A percentile compares a stretch with the other conserved stretches of the same genome.
These are phyloP conservation scores for Australoheros facetus DNA, from an alignment of 2,797 vertebrate genomes.

Conservation along the genomic window DNA sequence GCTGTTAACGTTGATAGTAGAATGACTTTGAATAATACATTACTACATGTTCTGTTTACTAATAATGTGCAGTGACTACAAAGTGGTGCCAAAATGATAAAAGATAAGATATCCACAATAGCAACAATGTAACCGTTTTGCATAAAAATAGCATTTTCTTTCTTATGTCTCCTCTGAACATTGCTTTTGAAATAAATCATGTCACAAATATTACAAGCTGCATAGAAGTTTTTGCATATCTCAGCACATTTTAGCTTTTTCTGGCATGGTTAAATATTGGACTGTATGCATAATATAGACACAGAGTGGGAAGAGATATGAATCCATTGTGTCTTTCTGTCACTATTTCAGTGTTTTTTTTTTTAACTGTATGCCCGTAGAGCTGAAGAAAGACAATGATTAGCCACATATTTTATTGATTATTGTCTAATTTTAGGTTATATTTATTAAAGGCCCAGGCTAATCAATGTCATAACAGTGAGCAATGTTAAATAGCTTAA, in stretches of 20 bases:
- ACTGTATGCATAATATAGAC: constrained; percentile 43
- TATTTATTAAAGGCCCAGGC: neutral
- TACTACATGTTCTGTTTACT: constrained; percentile 4
- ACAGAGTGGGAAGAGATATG: constrained; percentile 25
- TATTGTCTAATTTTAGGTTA: neutral
- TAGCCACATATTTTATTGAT: constrained; percentile 22
- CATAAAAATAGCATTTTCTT: constrained; percentile 23
- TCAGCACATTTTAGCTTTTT: constrained; percentile 46
- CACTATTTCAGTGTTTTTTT: constrained; percentile 14
- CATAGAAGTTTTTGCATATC: constrained; percentile 33
- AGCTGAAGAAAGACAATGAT: constrained; percentile 11
- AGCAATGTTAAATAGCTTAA: neutral
- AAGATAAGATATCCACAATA: constrained; percentile 25
- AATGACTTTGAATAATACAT: constrained; percentile 54
- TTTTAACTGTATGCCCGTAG: neutral
- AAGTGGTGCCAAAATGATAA: constrained; percentile 4
- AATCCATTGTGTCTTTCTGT: constrained; percentile 30
- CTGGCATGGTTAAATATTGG: constrained; percentile 49
- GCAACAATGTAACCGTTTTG: constrained; percentile 1
- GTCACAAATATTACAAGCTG: constrained; percentile 30
- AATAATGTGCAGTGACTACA: neutral
- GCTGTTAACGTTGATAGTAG: constrained; percentile 7
- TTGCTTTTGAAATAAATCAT: constrained; percentile 55
- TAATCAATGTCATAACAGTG: neutral
- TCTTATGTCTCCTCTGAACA: constrained; percentile 16